These are phyloP conservation scores for Apis mellifera DNA, from an alignment of 1,140 invertebrate genomes.

Conservation along the genomic window DNA sequence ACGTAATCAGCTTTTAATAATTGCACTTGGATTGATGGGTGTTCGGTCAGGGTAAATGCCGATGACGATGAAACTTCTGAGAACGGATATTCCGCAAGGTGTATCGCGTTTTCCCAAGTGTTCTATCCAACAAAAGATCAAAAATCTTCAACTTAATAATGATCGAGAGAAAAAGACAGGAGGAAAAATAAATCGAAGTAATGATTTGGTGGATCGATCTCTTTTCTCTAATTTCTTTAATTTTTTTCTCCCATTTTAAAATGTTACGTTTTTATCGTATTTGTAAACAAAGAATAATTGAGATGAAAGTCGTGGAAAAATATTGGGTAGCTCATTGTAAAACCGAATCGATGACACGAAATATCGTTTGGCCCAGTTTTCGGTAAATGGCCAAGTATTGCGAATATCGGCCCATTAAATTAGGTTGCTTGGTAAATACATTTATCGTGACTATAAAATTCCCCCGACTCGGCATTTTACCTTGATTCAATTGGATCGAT, in stretches of 20 bases:
- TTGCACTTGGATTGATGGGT: background rate
- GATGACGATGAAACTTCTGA: conserved; percentile 6
- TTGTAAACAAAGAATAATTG: background rate
- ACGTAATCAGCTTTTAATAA: conserved; percentile 41
- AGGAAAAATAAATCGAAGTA: background rate
- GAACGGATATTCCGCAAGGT: background rate
- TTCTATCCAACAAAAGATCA: background rate
- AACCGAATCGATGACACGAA: conserved; percentile 66
- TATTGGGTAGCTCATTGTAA: conserved; percentile 46
- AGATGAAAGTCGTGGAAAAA: conserved; percentile 15
- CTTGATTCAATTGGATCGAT: conserved; percentile 20
- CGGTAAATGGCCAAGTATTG: conserved; percentile 57
- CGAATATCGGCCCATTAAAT: conserved; percentile 33
- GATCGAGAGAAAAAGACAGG: background rate
- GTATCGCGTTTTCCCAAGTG: background rate
- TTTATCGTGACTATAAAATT: conserved; percentile 39
- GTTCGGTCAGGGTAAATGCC: background rate
- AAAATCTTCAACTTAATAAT: background rate
- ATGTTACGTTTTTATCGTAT: background rate
- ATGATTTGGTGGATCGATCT: background rate
- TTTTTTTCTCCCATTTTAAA: background rate
- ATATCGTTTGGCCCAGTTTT: conserved; percentile 70
- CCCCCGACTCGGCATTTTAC: background rate
- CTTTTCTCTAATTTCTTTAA: no score
- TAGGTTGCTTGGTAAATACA: conserved; percentile 40